Evolutionary conservation across 2,113 vertebrate genomes (phyloP), one percentile per base, ranked within the genome.

Genomic region (Ahaetulla prasina): DNA sequence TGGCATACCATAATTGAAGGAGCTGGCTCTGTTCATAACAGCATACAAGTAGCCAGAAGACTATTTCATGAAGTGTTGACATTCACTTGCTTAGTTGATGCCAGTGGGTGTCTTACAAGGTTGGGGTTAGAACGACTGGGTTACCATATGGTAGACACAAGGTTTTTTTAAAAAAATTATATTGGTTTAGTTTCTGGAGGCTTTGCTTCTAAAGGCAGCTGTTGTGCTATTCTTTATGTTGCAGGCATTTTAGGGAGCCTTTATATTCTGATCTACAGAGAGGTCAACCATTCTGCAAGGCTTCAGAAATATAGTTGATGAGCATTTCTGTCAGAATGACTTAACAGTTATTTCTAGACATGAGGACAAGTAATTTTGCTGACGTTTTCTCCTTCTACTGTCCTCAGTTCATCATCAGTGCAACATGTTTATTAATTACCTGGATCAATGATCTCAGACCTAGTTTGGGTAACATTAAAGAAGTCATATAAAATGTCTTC

Each of bases 171-270:
- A 27, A 95, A 27, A 95, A 63, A 93, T 92, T 89, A 22, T 43
- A 80, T 80, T 35, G 94, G 60, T 94, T 85, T 27, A 63, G 93
- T 95, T 94, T 96, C 88, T 89, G 20, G 92, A 57, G 43, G 35
- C 10, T 91, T 95, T 89, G 93, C 52, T 84, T 93, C 94, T 91
- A 90, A 91, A 88, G 30, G 49, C 27, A 94, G 57, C 6, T 60
- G 50, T 91, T 94, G 92, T 55, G 57, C 45, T 95, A 89, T 92
- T 87, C 80, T 55, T 95, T 68, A 89, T 93, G 93, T 55, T 88
- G 45, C 54, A 92, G 90, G 86, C 95, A 90, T 94, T 93, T 94
- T 85, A 95, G 52, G 95, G 54, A 25, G 89, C 84, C 63, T 93
- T 89, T 92, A 8, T 90, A 93, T 93, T 94, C 87, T 91, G 90